phyloP scores from a whole-genome alignment of 2,888 invertebrate species.

The Phyto melanocephala region DNA sequence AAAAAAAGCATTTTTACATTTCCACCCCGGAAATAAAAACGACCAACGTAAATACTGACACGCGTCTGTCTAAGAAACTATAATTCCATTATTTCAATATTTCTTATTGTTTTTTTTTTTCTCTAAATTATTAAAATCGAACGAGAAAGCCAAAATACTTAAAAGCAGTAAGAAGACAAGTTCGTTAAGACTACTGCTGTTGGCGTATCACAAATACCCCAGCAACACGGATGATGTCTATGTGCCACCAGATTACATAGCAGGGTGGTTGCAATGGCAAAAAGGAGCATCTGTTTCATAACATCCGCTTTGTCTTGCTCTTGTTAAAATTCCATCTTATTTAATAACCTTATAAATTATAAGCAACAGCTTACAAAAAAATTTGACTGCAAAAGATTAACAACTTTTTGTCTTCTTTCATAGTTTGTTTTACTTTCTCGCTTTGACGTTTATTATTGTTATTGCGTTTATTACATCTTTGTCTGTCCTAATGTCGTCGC shows the following conservation, averaged over 20 bases:
- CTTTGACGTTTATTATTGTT: conserved; percentile 8
- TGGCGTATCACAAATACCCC: background rate
- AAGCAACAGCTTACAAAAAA: conserved; percentile 43
- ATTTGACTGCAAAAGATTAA: conserved; percentile 62
- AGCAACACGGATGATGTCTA: background rate
- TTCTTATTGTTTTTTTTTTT: conserved; percentile 36
- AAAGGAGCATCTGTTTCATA: background rate
- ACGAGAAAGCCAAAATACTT: background rate
- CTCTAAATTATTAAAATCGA: conserved; percentile 48
- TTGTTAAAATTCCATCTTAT: conserved; percentile 43
- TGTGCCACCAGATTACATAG: background rate
- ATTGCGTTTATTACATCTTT: conserved; percentile 23
- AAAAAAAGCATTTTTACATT: background rate
- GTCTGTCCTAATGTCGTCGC: conserved; percentile 33
- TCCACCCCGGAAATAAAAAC: conserved; percentile 16
- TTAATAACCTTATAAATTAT: conserved; percentile 60
- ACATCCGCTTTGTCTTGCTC: conserved; percentile 3
- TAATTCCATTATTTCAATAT: conserved; percentile 51
- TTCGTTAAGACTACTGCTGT: background rate
- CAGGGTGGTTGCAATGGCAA: background rate
- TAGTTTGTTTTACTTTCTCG: background rate
- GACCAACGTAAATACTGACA: conserved; percentile 46
- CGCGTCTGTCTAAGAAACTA: conserved; percentile 39
- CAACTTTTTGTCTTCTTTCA: conserved; percentile 28
- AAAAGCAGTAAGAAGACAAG: background rate